Base-by-base conservation (phyloP, 2,797 vertebrate genomes). In the Clarias pachynema region DNA sequence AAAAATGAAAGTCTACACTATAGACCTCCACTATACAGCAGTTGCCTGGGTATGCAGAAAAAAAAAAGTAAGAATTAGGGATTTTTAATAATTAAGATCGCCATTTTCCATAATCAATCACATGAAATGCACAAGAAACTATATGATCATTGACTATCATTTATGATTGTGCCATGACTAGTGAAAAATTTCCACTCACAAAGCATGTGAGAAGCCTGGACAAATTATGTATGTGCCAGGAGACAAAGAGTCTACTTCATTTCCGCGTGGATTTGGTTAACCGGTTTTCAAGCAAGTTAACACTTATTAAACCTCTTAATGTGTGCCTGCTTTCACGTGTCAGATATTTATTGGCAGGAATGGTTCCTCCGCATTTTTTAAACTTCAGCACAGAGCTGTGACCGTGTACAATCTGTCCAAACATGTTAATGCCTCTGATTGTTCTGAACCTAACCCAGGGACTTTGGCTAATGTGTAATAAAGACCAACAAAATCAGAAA, bases 371-470 rank as follows among this genome's bases (percentile, higher is more conserved):
- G 59, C 29, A 20, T 73, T 63, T 44, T 68, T 37, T 82, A 12
- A 2, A 63, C 79, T 77, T 75, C 3, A 20, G 53, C 26, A 57
- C 26, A 74, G 44, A 56, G 74, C 20, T 59, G 31, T 82, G 26
- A 62, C 29, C 18, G 1, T 81, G n/a, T 6, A 10, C 57, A 73
- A 87, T 87, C 79, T 53, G 0, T 31, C 34, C 62, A 87, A 82
- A 88, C 66, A 69, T 20, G 65, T 85, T 90, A 85, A 88, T 86
- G 34, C 81, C 44, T 37, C 53, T 72, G 72, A 85, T 86, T 86
- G 22, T 79, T 84, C 37, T 16, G 24, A 81, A 53, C 3, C 15
- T 10, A 20, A 31, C 4, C 20, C 49, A 68, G 69, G 22, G 80
- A 69, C 57, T 37, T 70, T 8, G 7, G n/a, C 68, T 60, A 34